These are phyloP conservation scores for Drosophila eugracilis DNA, from an alignment of 1,140 invertebrate genomes.

Conservation along the genomic window DNA sequence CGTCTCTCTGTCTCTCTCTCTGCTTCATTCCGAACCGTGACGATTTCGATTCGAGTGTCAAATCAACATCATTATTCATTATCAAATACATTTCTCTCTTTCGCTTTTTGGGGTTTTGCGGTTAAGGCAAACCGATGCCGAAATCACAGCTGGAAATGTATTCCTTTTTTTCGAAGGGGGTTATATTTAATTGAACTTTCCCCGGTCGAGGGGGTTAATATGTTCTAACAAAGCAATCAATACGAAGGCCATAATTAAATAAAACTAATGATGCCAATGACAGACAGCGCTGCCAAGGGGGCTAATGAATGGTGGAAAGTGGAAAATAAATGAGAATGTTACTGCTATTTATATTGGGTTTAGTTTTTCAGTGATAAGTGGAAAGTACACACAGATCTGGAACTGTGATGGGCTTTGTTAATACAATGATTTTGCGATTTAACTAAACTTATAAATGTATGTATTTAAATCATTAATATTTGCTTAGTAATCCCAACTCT, in stretches of 20 bases:
- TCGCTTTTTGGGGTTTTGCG: slow-evolving; percentile 61
- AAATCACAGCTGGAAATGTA: slow-evolving; percentile 75
- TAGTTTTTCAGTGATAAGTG: slow-evolving; percentile 9
- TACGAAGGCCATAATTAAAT: slow-evolving; percentile 81
- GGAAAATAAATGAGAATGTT: slow-evolving; percentile 27
- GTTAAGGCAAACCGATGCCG: slow-evolving; percentile 49
- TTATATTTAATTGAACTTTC: slow-evolving; percentile 77
- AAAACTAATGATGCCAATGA: slow-evolving; percentile 84
- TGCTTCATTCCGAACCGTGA: slow-evolving; percentile 58
- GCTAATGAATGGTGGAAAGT: slow-evolving; percentile 60
- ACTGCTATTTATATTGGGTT: slow-evolving; percentile 28
- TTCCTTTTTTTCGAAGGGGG: slow-evolving; percentile 22
- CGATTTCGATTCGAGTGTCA: slow-evolving; percentile 74
- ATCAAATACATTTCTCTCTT: slow-evolving; percentile 71
- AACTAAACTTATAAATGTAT: not conserved
- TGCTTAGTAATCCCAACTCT: not conserved
- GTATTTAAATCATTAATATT: not conserved
- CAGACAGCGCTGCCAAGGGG: slow-evolving; percentile 50
- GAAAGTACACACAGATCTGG: slow-evolving; percentile 8
- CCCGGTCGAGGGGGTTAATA: slow-evolving; percentile 68
- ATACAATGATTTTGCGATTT: not conserved
- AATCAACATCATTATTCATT: slow-evolving; percentile 84
- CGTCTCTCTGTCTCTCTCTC: no score
- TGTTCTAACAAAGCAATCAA: slow-evolving; percentile 83
- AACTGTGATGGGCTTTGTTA: no score